Conservation (phyloP, 1,140 invertebrate genomes). For the Neocloeon triangulifer region DNA sequence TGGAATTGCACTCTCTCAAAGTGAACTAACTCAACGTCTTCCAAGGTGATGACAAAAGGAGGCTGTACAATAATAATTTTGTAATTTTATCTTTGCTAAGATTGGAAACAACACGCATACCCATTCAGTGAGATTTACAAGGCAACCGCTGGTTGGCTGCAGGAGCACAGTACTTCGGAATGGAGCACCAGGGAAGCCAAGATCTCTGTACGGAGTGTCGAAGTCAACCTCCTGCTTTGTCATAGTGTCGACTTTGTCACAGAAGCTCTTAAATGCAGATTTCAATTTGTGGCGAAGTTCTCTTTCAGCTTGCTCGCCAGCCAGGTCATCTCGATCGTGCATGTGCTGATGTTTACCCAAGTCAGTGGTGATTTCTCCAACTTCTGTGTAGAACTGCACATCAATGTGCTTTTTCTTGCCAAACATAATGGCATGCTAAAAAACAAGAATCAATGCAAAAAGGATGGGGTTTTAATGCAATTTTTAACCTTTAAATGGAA, state of each 20-base stretch:
- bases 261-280: slow-evolving; percentile 94
- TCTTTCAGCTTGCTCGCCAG: slow-evolving; percentile 93
- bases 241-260: slow-evolving; percentile 86
- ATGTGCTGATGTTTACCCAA: slow-evolving; percentile 98
- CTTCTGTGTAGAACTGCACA: slow-evolving; percentile 99
- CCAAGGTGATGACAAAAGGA: slow-evolving; percentile 92
- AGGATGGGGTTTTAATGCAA: no score
- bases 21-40: slow-evolving; percentile 94
- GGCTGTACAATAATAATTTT: slow-evolving; percentile 39
- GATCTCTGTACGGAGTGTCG: slow-evolving; percentile 91
- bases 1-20: slow-evolving; percentile 98
- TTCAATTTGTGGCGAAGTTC: slow-evolving; percentile 92
- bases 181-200: slow-evolving; percentile 96
- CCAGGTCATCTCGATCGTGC: slow-evolving; percentile 97
- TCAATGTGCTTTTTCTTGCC: slow-evolving; percentile 98
- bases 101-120: slow-evolving; percentile 18
- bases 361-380: slow-evolving; percentile 98
- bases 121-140: slow-evolving; percentile 97
- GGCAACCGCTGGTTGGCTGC: slow-evolving; percentile 88
- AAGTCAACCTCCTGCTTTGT: slow-evolving; percentile 97
- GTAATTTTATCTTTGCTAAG: background rate
- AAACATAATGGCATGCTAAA: slow-evolving; percentile 90
- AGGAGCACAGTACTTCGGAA: slow-evolving; percentile 87
- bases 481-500: slow-evolving; percentile 75
- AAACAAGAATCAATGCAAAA: no score